Evolutionary conservation across 2,888 invertebrate genomes (phyloP).

Genomic region (Frankliniella intonsa): DNA sequence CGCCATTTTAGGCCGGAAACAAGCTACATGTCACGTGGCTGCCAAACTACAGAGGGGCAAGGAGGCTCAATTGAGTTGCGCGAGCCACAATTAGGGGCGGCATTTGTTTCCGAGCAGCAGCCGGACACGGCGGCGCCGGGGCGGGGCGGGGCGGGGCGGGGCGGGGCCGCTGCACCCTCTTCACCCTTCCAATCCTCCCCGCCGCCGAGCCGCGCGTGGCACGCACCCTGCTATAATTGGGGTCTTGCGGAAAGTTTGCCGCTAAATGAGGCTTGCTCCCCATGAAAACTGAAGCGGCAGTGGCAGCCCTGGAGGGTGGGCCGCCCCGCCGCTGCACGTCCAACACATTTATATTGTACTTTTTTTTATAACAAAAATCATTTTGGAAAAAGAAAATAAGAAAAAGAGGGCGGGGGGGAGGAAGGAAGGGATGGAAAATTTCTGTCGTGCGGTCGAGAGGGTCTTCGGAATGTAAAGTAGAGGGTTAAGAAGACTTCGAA

Average conservation of each 20-base stretch:
- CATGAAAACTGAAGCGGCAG: neutral
- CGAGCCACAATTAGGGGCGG: neutral
- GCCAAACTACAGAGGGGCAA: neutral
- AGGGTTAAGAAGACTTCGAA: too few relatives aligned
- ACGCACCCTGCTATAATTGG: slow-evolving; percentile 16
- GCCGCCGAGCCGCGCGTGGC: neutral
- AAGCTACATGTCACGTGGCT: neutral
- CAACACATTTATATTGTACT: neutral
- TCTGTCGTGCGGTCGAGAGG: neutral
- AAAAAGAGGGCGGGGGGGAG: too few relatives aligned
- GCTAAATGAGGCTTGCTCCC: slow-evolving; percentile 6
- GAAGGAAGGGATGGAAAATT: too few relatives aligned
- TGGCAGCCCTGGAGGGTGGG: neutral
- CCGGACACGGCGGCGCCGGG: too few relatives aligned
- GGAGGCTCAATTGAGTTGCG: neutral
- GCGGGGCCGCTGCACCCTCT: too few relatives aligned
- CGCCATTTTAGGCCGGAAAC: neutral
- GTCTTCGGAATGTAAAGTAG: too few relatives aligned
- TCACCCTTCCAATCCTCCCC: neutral
- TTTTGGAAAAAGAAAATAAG: too few relatives aligned
- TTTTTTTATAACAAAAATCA: neutral
- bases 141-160: too few relatives aligned
- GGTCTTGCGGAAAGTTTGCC: slow-evolving; percentile 19
- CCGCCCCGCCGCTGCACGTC: neutral
- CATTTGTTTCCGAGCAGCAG: neutral